Evolutionary conservation across 2,888 invertebrate genomes (phyloP).

Genomic region (Nipponacmea schrenckii): DNA sequence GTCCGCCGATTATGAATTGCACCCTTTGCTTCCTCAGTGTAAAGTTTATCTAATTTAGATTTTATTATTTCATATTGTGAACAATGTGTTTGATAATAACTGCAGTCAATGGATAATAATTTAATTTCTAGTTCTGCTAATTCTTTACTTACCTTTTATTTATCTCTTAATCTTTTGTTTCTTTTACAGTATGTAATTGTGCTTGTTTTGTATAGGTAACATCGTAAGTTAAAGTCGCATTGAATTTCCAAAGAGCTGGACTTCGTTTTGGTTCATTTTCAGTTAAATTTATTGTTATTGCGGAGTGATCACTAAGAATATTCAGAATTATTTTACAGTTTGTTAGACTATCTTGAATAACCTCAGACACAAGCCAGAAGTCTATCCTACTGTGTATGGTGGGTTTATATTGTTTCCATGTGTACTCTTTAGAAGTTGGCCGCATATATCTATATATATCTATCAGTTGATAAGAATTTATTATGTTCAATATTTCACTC

Average conservation of each 20-base stretch:
- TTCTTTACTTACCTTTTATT: too few relatives aligned
- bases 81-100: too few relatives aligned
- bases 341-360: not conserved
- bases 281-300: not conserved
- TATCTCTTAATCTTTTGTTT: too few relatives aligned
- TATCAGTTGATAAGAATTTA: not conserved
- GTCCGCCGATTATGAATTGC: too few relatives aligned
- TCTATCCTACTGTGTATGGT: not conserved
- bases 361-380: not conserved
- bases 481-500: not conserved
- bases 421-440: not conserved
- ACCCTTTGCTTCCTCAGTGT: too few relatives aligned
- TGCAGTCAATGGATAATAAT: too few relatives aligned
- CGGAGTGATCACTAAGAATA: not conserved
- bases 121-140: too few relatives aligned
- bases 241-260: not conserved
- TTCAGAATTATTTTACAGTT: not conserved
- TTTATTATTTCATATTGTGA: too few relatives aligned
- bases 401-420: not conserved
- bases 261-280: not conserved
- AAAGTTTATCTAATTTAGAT: too few relatives aligned
- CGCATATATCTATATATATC: not conserved
- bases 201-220: too few relatives aligned
- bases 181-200: too few relatives aligned
- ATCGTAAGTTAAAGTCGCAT: too few relatives aligned